Percentiles rank a stretch among this genome's conserved stretches.
phyloP scores from a whole-genome alignment of 64 coral and sea anemone species.

The Montipora sp. region DNA sequence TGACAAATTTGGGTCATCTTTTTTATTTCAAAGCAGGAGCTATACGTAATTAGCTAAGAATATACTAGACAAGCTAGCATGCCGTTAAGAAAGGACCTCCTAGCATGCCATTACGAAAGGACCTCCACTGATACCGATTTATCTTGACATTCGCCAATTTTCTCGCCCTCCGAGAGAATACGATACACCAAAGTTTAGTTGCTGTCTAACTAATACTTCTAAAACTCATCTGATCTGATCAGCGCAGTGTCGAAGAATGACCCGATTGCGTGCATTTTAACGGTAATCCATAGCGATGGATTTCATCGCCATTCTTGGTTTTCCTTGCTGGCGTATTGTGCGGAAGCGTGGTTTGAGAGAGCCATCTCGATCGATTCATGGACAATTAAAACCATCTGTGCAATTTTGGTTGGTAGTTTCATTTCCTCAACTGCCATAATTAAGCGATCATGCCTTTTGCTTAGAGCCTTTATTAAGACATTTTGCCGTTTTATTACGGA shows the following conservation, averaged over 20 bases:
- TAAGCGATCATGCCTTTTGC: not conserved
- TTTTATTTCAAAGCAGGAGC: not conserved
- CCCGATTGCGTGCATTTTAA: constrained; percentile 27
- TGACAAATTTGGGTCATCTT: too few relatives aligned
- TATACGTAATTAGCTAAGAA: too few relatives aligned
- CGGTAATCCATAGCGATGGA: not conserved
- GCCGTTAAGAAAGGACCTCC: not conserved
- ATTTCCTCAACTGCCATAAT: not conserved
- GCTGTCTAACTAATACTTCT: not conserved
- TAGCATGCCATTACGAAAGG: not conserved
- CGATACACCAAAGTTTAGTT: not conserved
- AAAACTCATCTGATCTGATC: constrained; percentile 11
- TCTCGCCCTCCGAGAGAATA: not conserved
- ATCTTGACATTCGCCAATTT: not conserved
- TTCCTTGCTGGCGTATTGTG: constrained; percentile 5
- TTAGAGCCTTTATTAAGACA: not conserved
- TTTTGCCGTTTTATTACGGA: not conserved
- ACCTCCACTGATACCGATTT: not conserved
- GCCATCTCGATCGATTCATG: not conserved
- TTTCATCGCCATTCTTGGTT: constrained; percentile 25
- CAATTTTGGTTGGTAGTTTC: not conserved
- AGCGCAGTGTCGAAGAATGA: not conserved
- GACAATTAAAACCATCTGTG: not conserved
- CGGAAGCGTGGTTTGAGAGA: constrained; percentile 1
- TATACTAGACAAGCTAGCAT: not conserved